A percentile compares a stretch with the other conserved stretches of the same genome.
These are phyloP conservation scores for Nemapogon koenigi DNA, from an alignment of 2,888 invertebrate species.

Conservation along the genomic window DNA sequence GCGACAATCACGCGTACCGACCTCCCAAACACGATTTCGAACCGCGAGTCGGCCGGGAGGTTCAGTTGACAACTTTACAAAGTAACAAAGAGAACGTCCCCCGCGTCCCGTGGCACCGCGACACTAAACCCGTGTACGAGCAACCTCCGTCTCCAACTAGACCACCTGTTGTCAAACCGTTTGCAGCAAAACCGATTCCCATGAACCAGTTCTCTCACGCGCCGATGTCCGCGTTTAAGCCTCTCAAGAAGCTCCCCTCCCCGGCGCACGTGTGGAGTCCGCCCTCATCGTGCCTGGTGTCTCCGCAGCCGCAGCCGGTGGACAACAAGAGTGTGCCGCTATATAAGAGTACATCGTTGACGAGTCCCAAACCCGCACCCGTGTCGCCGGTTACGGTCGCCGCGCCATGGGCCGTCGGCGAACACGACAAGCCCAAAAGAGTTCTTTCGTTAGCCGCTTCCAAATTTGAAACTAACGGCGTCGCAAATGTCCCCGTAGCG, in stretches of 20 bases:
- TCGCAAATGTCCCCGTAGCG: not conserved
- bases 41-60: constrained; percentile 32
- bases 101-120: constrained; percentile 45
- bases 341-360: constrained; percentile 15
- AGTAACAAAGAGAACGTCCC: constrained; percentile 35
- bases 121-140: constrained; percentile 27
- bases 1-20: constrained; percentile 50
- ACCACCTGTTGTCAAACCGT: constrained; percentile 40
- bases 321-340: constrained; percentile 20
- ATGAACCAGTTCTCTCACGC: constrained; percentile 80
- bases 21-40: constrained; percentile 25
- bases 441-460: constrained; percentile 57
- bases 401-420: constrained; percentile 53
- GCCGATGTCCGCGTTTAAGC: constrained; percentile 78
- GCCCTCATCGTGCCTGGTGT: constrained; percentile 34
- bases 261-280: constrained; percentile 53
- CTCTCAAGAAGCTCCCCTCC: constrained; percentile 51
- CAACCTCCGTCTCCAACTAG: constrained; percentile 29
- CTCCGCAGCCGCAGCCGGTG: constrained; percentile 25
- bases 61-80: constrained; percentile 19
- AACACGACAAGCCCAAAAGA: constrained; percentile 44
- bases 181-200: constrained; percentile 64
- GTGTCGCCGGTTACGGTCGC: constrained; percentile 20
- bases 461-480: constrained; percentile 53
- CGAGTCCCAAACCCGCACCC: constrained; percentile 23